phyloP scores from a whole-genome alignment of 1,140 invertebrate genomes.

The Atta colombica region DNA sequence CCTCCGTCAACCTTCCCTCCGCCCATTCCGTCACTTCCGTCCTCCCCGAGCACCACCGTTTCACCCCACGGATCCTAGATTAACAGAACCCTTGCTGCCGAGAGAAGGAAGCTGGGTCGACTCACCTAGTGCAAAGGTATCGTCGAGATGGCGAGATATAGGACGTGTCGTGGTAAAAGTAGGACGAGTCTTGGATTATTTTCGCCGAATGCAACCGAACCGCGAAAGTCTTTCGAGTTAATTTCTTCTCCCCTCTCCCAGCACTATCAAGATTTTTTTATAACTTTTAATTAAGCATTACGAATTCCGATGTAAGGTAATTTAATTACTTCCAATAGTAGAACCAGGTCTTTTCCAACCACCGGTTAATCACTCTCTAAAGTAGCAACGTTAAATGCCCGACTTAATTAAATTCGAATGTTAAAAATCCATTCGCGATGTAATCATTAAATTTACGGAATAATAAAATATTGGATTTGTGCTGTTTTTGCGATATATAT shows the following conservation, averaged over 20 bases:
- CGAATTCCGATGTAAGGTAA: conserved; percentile 25
- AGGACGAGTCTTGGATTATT: conserved; percentile 50
- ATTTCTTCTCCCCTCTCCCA: background rate
- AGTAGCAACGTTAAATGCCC: conserved; percentile 50
- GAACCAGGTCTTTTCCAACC: conserved; percentile 16
- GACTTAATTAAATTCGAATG: conserved; percentile 60
- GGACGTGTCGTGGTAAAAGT: conserved; percentile 51
- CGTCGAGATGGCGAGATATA: conserved; percentile 74
- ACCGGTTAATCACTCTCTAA: conserved; percentile 47
- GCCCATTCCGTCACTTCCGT: background rate
- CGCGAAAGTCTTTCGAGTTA: conserved; percentile 6
- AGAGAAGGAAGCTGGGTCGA: conserved; percentile 80
- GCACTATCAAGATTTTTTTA: conserved; percentile 42
- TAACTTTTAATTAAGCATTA: conserved; percentile 54
- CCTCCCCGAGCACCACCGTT: conserved; percentile 30
- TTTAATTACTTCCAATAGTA: conserved; percentile 46
- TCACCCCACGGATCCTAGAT: conserved; percentile 81
- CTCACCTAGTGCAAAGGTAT: conserved; percentile 83
- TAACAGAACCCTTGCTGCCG: conserved; percentile 84
- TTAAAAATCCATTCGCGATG: conserved; percentile 63
- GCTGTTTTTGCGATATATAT: conserved; percentile 41
- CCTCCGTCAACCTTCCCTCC: conserved; percentile 68
- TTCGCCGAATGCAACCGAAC: conserved; percentile 2
- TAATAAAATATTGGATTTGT: conserved; percentile 61
- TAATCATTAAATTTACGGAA: conserved; percentile 63